Base-by-base conservation (phyloP, 2,113 vertebrate genomes). In the Scomber japonicus region DNA sequence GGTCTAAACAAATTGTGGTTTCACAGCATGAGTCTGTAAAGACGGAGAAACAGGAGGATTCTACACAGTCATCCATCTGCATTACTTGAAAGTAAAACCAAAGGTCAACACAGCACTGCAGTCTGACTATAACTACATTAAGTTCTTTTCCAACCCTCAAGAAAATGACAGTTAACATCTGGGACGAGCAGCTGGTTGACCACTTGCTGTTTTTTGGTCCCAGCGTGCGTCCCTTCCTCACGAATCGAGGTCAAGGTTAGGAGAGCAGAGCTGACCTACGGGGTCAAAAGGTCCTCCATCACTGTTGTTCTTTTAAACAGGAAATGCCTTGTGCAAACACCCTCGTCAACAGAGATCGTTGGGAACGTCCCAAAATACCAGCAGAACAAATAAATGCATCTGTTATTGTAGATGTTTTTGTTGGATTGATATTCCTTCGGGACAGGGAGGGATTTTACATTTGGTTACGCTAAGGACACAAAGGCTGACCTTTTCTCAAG, bases 371-470 rank as follows among this genome's bases (percentile, higher is more conserved):
- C 82, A 4, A 0, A 0, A 2, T 19, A 16, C 15, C 65, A 7
- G 14, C 30, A 61, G 45, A 35, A 40, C 24, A 84, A 84, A 74
- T 55, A 73, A 65, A 78, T 2, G 11, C 15, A 12, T 65, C 50
- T 86, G 79, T 85, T 85, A 1, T 65, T 56, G 19, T 67, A 85
- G 78, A 45, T 88, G 79, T 51, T 89, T 60, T 45, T 71, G 56
- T 53, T 13, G 35, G 63, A 5, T 0, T 8, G 7, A 5, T 5
- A 46, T 24, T 64, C 60, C 64, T 45, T 1, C 1, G 11, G 64
- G 71, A 62, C 8, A 4, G 16, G 16, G 13, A 69, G 31, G 59
- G 59, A 55, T 16, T 49, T 27, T 21, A 55, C 50, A 21, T 62
- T 17, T 14, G 21, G 64, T 61, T 44, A 21, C 2, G 10, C 48